Conservation (phyloP, 1,140 invertebrate species). For the Calephelis virginiensis region DNA sequence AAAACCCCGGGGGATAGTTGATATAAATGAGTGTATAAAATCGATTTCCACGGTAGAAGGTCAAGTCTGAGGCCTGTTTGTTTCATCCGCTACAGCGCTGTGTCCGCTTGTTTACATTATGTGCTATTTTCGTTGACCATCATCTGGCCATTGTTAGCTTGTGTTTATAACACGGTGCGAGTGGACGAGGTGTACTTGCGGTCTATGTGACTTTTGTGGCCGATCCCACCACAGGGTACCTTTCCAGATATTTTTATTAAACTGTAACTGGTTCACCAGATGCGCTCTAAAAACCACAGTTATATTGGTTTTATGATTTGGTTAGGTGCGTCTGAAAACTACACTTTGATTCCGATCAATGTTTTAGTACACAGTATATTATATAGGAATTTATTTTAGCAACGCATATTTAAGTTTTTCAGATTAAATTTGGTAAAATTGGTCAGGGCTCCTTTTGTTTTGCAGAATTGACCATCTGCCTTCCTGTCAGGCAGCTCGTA, state of each 20-base stretch:
- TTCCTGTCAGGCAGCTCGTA: no score
- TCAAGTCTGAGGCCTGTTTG: conserved; percentile 34
- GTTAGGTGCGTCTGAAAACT: no score
- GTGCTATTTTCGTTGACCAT: conserved; percentile 72
- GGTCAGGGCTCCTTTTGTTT: no score
- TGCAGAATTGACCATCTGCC: no score
- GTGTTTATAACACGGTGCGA: conserved; percentile 55
- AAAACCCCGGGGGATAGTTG: conserved; percentile 10
- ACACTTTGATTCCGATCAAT: no score
- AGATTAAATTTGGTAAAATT: no score
- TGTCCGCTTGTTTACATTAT: conserved; percentile 70
- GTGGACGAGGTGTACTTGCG: conserved; percentile 34
- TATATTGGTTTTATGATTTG: neutral
- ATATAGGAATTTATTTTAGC: no score
- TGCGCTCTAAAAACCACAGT: neutral
- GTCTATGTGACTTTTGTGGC: conserved; percentile 51
- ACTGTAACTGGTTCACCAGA: neutral
- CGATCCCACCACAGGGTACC: neutral
- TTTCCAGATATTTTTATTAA: neutral
- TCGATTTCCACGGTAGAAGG: conserved; percentile 27
- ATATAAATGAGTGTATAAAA: conserved; percentile 20
- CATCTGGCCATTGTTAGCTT: conserved; percentile 73
- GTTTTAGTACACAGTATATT: no score
- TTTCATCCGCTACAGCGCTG: conserved; percentile 52
- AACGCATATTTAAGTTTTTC: no score